Percentiles rank a stretch among this genome's conserved stretches.
These are phyloP conservation scores for Orcinus orca DNA, from an alignment of 2,113 vertebrate genomes.

Conservation along the genomic window DNA sequence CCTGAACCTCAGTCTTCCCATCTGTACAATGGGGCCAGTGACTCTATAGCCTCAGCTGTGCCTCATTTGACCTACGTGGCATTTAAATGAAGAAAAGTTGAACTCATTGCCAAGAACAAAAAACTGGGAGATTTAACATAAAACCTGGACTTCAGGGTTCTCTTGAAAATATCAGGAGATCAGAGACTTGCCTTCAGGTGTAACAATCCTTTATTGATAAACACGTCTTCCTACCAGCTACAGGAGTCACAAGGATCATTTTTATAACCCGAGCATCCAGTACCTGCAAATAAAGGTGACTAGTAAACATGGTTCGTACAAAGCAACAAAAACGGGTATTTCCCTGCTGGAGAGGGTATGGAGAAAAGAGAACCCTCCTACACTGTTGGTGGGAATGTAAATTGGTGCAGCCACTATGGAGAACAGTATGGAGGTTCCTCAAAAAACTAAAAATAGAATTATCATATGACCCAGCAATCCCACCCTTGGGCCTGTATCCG, in stretches of 20 bases:
- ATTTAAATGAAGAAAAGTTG: background rate
- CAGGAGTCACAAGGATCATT: background rate
- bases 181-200: background rate
- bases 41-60: background rate
- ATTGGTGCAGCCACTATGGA: background rate
- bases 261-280: background rate
- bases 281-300: background rate
- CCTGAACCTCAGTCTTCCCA: background rate
- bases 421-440: background rate
- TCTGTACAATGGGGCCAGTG: fast-evolving
- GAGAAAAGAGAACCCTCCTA: background rate
- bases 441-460: background rate
- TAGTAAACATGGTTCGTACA: background rate
- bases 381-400: background rate
- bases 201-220: fast-evolving
- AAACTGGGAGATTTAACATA: background rate
- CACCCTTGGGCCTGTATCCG: no score
- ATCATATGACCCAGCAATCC: background rate
- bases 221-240: background rate
- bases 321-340: background rate
- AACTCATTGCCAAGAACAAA: background rate
- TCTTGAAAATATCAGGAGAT: background rate
- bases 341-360: background rate
- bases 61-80: background rate
- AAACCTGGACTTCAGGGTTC: background rate